Percentiles rank a stretch among this genome's conserved stretches.
phyloP scores from a whole-genome alignment of 2,888 invertebrate genomes.

The Scrobipalpa atriplicella region DNA sequence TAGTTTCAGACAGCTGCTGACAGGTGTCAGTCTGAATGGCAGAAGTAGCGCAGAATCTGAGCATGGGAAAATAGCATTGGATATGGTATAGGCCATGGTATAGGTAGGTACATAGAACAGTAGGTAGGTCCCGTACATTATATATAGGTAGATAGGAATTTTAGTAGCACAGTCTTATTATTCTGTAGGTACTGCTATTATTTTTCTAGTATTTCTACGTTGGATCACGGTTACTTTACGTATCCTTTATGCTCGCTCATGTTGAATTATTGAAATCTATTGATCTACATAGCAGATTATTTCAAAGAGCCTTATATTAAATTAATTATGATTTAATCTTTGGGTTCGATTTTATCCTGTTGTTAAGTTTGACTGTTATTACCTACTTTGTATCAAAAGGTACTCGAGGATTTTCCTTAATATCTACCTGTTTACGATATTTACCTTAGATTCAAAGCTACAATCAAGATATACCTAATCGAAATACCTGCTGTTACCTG shows the following conservation, averaged over 20 bases:
- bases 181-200: no score
- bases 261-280: no score
- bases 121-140: no score
- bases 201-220: no score
- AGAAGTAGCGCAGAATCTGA: slow-evolving; percentile 13
- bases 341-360: neutral
- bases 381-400: neutral
- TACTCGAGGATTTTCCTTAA: neutral
- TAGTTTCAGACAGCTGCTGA: slow-evolving; percentile 7
- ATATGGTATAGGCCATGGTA: neutral
- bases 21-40: slow-evolving; percentile 9
- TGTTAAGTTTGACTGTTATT: neutral
- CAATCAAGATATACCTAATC: slow-evolving; percentile 3
- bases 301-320: neutral
- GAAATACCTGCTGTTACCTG: neutral
- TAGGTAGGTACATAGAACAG: no score
- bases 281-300: no score
- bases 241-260: no score
- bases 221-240: no score
- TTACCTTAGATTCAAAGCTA: neutral
- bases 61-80: slow-evolving; percentile 4
- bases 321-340: neutral
- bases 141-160: no score
- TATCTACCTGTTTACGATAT: neutral
- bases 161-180: no score